These are phyloP conservation scores for Lampris incognitus DNA, from an alignment of 2,113 vertebrate species.

Conservation along the genomic window DNA sequence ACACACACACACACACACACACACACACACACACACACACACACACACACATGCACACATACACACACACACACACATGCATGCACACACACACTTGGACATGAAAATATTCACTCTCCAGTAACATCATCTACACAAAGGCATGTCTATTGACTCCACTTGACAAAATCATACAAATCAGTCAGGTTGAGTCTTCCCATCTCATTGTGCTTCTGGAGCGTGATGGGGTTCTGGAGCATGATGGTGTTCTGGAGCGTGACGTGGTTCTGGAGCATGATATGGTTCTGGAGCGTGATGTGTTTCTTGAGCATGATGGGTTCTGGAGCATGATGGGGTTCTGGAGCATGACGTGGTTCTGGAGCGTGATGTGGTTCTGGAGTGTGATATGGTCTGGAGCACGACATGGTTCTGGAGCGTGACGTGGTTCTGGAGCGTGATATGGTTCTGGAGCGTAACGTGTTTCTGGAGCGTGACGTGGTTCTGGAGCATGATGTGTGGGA, in stretches of 20 bases:
- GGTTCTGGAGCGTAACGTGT: conserved; percentile 69
- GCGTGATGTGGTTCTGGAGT: conserved; percentile 59
- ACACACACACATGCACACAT: not conserved
- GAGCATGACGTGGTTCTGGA: too few relatives aligned
- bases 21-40: too few relatives aligned
- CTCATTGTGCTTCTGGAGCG: conserved; percentile 68
- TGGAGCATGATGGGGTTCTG: too few relatives aligned
- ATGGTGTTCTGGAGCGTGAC: too few relatives aligned
- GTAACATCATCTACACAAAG: conserved; percentile 2
- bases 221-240: conserved; percentile 18
- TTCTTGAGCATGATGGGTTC: too few relatives aligned
- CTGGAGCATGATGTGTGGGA: conserved; percentile 63
- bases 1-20: too few relatives aligned
- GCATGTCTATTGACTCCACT: conserved; percentile 5
- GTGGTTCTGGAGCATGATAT: too few relatives aligned
- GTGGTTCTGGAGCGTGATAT: conserved; percentile 70
- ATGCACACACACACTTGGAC: not conserved
- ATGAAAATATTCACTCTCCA: not conserved
- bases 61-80: not conserved
- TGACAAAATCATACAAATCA: conserved; percentile 23
- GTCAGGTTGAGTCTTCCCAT: conserved; percentile 73
- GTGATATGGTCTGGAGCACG: conserved; percentile 15
- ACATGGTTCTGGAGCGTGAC: conserved; percentile 63
- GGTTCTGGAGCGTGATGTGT: too few relatives aligned
- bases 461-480: conserved; percentile 69